Conservation (phyloP, 2,797 vertebrate genomes). For the Avahi laniger region DNA sequence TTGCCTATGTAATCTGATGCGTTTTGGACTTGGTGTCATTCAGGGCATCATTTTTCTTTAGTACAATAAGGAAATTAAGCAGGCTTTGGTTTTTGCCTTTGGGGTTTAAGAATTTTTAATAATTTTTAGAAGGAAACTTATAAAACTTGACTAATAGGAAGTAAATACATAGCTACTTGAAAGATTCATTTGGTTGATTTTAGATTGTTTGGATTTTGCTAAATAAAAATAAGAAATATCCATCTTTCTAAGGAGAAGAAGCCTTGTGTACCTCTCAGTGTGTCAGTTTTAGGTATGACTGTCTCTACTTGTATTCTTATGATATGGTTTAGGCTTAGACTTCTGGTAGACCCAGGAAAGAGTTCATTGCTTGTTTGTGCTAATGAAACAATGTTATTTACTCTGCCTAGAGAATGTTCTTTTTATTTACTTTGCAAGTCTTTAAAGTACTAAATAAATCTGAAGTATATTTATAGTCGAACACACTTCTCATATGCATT, state of each 20-base stretch:
- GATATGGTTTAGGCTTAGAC: background rate
- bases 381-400: background rate
- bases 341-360: background rate
- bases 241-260: background rate
- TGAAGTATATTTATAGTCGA: background rate
- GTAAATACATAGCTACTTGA: background rate
- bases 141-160: constrained; percentile 7
- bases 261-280: background rate
- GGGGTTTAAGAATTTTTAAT: background rate
- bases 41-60: background rate
- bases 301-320: background rate
- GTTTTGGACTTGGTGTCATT: background rate
- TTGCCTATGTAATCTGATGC: background rate
- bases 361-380: constrained; percentile 13
- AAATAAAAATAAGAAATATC: background rate
- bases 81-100: background rate
- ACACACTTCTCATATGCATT: background rate
- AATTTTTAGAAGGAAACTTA: constrained; percentile 40
- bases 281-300: background rate
- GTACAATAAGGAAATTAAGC: constrained; percentile 17
- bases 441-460: constrained; percentile 29
- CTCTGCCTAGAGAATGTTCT: background rate
- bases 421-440: background rate
- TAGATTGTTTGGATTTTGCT: background rate
- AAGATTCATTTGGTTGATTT: background rate